Evolutionary conservation across 2,797 vertebrate species (phyloP), one percentile per base, ranked within the genome.

Genomic region (Premnoplex brunnescens): DNA sequence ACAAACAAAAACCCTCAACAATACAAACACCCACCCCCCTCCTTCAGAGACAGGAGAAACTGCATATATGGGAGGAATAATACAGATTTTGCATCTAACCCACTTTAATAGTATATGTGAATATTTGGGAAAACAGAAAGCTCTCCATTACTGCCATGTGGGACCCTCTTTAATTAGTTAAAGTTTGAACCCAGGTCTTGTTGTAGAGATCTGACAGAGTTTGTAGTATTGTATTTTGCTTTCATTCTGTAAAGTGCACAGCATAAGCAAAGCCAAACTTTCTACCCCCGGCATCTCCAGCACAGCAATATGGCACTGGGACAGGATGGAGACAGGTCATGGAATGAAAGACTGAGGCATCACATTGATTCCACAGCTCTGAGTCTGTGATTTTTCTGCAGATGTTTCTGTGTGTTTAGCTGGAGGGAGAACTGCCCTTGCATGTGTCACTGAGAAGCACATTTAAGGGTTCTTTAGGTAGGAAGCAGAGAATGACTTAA

Each of bases 241-340:
- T 83, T 69, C 24, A 7, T 48, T 74, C 60, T 37, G 41, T 74
- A 17, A 44, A 79, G n/a, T 6, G 12, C 34, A 2, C 30, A 59
- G 79, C 36, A 39, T 7, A 28, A 48, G 39, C 63, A 36, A 36
- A 91, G 69, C n/a, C 64, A 48, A 48, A 60, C 32, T 58, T 7
- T 0, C 30, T 69, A 43, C 43, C 62, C 27, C 6, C 14, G 6
- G 49, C 16, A 13, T 39, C 75, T 60, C 71, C 49, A 74, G 28
- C 0, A 0, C 26, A 46, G 62, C 1, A 1, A 14, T 64, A 10
- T 0, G 1, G 52, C 27, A 20, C 11, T 58, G 55, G 16, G 27
- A 3, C 10, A 18, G 69, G 59, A 52, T 81, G 73, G 52, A 76
- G 30, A 84, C 27, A 44, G 69, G 34, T 58, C 74, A 17, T 10